Evolutionary conservation across 2,113 vertebrate species (phyloP).

Genomic region (Eubucco bourcierii): DNA sequence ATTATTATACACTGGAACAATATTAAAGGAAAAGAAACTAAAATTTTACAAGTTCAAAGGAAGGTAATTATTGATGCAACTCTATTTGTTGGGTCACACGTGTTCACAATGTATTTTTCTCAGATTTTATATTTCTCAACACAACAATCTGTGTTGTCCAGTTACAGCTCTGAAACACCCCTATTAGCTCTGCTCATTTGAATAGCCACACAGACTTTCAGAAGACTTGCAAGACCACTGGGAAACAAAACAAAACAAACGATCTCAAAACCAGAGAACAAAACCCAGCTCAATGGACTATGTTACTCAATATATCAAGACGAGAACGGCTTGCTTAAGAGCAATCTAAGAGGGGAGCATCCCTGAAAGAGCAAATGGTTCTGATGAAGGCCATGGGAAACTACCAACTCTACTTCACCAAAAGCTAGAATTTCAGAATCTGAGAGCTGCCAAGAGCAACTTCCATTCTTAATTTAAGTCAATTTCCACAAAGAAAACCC

Average conservation of each 20-base stretch:
- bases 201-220: neutral
- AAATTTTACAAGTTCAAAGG: neutral
- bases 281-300: neutral
- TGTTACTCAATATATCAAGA: neutral
- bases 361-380: neutral
- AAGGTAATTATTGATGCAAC: neutral
- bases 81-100: neutral
- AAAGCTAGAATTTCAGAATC: neutral
- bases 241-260: neutral
- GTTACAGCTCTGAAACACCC: neutral
- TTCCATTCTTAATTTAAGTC: slow-evolving; percentile 6
- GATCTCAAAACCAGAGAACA: neutral
- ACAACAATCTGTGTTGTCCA: accelerated
- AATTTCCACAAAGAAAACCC: slow-evolving; percentile 23
- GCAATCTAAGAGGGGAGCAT: neutral
- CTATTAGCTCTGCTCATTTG: neutral
- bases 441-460: slow-evolving; percentile 9
- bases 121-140: too few relatives aligned
- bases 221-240: neutral
- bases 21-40: neutral
- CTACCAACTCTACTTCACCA: slow-evolving; percentile 10
- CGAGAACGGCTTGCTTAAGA: neutral
- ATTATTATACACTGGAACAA: neutral
- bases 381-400: neutral
- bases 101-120: neutral